Percentiles rank a stretch among this genome's conserved stretches.
These are phyloP conservation scores for Eucidaris tribuloides DNA, from an alignment of 35 echinoderm and acorn worm species.

Conservation along the genomic window DNA sequence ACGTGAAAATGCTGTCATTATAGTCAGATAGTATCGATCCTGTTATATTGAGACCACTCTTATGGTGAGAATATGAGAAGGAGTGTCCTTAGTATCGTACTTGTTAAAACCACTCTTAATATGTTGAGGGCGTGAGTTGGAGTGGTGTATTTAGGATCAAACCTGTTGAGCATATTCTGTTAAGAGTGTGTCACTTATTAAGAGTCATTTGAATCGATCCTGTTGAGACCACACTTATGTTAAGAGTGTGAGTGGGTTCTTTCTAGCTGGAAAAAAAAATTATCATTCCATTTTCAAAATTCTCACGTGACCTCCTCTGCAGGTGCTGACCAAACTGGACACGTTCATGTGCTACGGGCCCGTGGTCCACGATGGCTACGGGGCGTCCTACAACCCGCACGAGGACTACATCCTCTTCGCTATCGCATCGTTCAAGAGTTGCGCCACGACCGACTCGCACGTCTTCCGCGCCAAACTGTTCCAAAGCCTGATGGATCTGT, in stretches of 20 bases:
- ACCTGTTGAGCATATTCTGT: too few species aligned
- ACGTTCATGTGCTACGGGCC: slow-evolving; percentile 98
- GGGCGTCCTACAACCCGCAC: slow-evolving; percentile 93
- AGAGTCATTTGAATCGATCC: not conserved
- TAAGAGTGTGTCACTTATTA: too few species aligned
- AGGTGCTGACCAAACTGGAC: slow-evolving; percentile 95
- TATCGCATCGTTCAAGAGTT: slow-evolving; percentile 79
- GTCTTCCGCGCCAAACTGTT: slow-evolving; percentile 91
- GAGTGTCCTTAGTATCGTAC: too few species aligned
- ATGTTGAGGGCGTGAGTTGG: too few species aligned
- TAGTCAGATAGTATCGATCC: too few species aligned
- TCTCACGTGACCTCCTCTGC: not conserved
- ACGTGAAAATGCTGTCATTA: too few species aligned
- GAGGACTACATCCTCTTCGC: slow-evolving; percentile 99
- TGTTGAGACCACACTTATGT: not conserved
- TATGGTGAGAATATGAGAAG: too few species aligned
- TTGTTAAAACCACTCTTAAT: too few species aligned
- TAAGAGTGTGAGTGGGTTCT: not conserved
- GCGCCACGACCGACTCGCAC: slow-evolving; percentile 69
- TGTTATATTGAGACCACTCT: too few species aligned
- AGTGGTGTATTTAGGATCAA: too few species aligned
- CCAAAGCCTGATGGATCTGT: slow-evolving; percentile 87
- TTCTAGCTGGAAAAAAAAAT: not conserved
- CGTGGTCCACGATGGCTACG: slow-evolving; percentile 85
- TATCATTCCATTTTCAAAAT: not conserved